Percentiles rank a stretch among this genome's conserved stretches.
These are phyloP conservation scores for Zaprionus camerounensis DNA, from an alignment of 1,140 invertebrate species.

Conservation along the genomic window DNA sequence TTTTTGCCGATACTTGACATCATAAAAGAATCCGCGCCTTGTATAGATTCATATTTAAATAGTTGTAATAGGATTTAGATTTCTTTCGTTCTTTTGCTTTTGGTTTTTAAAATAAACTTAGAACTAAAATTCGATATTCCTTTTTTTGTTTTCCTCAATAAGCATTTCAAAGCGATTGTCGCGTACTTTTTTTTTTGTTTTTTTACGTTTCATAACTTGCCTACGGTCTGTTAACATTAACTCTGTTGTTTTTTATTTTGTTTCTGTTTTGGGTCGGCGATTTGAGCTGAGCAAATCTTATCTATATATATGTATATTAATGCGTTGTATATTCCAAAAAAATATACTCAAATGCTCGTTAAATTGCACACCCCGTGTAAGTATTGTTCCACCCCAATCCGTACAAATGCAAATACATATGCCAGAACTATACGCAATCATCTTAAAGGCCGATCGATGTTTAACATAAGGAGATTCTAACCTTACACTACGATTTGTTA, in stretches of 20 bases:
- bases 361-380: constrained; percentile 52
- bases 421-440: constrained; percentile 48
- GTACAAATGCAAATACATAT: constrained; percentile 41
- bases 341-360: constrained; percentile 75
- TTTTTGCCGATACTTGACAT: constrained; percentile 40
- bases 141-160: constrained; percentile 41
- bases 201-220: constrained; percentile 58
- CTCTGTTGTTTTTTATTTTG: constrained; percentile 9
- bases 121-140: constrained; percentile 58
- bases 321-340: constrained; percentile 74
- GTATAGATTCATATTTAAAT: constrained; percentile 70
- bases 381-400: constrained; percentile 52
- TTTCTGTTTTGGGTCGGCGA: constrained; percentile 41
- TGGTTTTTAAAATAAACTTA: constrained; percentile 45
- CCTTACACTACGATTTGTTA: constrained; percentile 61
- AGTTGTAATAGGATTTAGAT: constrained; percentile 42
- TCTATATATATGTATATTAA: constrained; percentile 31
- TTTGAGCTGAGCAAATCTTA: constrained; percentile 68
- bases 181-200: constrained; percentile 58
- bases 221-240: constrained; percentile 67
- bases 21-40: constrained; percentile 56
- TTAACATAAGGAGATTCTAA: constrained; percentile 52
- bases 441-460: constrained; percentile 52
- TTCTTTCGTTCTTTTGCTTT: constrained; percentile 15
- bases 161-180: constrained; percentile 82